Evolutionary conservation across 2,797 vertebrate species (phyloP), one percentile per base, ranked within the genome.

Genomic region (Molothrus aeneus): DNA sequence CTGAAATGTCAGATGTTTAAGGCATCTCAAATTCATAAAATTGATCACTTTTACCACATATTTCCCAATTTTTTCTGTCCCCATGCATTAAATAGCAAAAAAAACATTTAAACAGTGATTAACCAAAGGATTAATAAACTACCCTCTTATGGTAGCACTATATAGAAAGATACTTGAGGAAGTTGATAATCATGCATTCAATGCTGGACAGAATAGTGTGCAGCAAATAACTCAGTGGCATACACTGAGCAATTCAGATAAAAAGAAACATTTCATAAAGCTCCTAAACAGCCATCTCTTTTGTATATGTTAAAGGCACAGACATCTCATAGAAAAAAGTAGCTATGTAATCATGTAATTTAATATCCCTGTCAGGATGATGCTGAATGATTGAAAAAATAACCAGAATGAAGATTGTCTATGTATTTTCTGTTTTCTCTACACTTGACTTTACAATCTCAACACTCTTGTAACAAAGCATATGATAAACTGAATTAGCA

Each of bases 201-300:
- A 0, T 18, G 29, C 59, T 50, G 73, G 66, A 53, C 59, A 73
- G 91, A 90, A 86, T 51, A 54, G 50, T 36, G 82, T 48, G 63
- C 80, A 75, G 61, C 86, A 93, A 94, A 86, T 48, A 96, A 89
- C 34, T 85, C 92, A 32, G 40, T 13, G 69, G 43, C 29, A 53
- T 53, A 88, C 73, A 70, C 43, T 66, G 68, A 90, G 90, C 72
- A 90, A 89, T 68, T 90, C 60, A 81, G 70, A 90, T 75, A 69
- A 90, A 93, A 94, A 93, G 82, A 85, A 96, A 92, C 36, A 91
- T 94, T 93, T 92, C 92, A 73, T 86, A 95, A 77, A 78, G 89
- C 89, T 93, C 36, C 75, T 80, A 79, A 91, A 93, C 77, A 95
- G 51, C 1, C 1, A 11, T 63, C 34, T 54, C 89, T 86, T 74